Conservation (phyloP, 2,113 vertebrate species). For the Pelmatolapia mariae region DNA sequence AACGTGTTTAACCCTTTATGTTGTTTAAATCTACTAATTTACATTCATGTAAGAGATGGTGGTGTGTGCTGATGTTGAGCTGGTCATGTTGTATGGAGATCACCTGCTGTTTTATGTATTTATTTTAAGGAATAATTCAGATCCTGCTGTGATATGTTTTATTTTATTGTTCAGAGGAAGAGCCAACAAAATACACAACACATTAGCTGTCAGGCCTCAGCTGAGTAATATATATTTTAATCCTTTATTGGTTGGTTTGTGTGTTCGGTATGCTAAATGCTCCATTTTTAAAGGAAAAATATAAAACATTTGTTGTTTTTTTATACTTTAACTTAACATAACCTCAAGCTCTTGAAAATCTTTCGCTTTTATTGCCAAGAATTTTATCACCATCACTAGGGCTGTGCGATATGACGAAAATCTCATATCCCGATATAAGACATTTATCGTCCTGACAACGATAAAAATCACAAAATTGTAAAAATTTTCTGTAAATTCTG, state of each 20-base stretch:
- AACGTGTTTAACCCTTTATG: not conserved
- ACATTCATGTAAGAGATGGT: not conserved
- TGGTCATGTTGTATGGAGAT: not conserved
- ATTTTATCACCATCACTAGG: not conserved
- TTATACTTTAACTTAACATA: not conserved
- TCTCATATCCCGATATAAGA: not conserved
- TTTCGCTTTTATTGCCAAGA: not conserved
- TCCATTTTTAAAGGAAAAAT: not conserved
- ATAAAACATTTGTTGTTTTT: not conserved
- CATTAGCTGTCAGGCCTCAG: not conserved
- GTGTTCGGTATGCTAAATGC: not conserved
- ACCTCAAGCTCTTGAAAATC: not conserved
- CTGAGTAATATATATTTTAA: not conserved
- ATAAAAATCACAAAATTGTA: not conserved
- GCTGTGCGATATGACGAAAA: not conserved
- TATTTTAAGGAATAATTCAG: not conserved
- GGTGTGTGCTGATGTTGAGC: not conserved
- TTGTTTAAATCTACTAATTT: not conserved
- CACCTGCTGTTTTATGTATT: not conserved
- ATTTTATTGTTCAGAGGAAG: not conserved
- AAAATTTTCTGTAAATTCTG: not conserved
- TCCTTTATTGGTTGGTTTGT: not conserved
- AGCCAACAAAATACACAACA: not conserved
- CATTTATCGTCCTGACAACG: accelerated
- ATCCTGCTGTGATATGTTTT: not conserved